Conservation (phyloP, 2,113 vertebrate species). For the Pholis gunnellus region DNA sequence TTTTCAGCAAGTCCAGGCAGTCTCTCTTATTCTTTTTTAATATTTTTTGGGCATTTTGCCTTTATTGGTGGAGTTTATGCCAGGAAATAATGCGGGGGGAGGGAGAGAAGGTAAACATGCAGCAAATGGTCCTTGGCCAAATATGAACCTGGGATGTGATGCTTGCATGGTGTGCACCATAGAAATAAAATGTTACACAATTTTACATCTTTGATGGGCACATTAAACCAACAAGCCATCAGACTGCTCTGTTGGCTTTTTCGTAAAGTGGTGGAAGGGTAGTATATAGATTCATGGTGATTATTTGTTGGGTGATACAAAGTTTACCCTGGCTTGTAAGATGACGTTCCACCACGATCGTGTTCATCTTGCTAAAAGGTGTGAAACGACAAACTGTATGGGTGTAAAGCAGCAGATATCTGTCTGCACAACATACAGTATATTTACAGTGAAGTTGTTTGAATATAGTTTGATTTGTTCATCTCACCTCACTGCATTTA, state of each 20-base stretch:
- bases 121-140: background rate
- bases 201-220: background rate
- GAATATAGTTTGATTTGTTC: background rate
- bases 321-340: slow-evolving; percentile 18
- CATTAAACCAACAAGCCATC: background rate
- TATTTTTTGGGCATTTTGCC: background rate
- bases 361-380: slow-evolving; percentile 4
- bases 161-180: background rate
- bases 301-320: slow-evolving; percentile 15
- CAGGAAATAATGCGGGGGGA: background rate
- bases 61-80: background rate
- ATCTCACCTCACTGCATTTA: background rate
- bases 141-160: background rate
- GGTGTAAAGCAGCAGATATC: background rate
- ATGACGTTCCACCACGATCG: background rate
- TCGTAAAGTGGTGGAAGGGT: background rate
- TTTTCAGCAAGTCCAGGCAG: background rate
- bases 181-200: background rate
- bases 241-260: slow-evolving; percentile 19
- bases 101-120: background rate
- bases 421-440: background rate
- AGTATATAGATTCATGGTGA: slow-evolving; percentile 5
- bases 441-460: background rate
- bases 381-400: slow-evolving; percentile 1
- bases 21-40: background rate